A percentile compares a stretch with the other conserved stretches of the same genome.
These are phyloP conservation scores for Semnornis frantzii DNA, from an alignment of 2,113 vertebrate species.

Conservation along the genomic window DNA sequence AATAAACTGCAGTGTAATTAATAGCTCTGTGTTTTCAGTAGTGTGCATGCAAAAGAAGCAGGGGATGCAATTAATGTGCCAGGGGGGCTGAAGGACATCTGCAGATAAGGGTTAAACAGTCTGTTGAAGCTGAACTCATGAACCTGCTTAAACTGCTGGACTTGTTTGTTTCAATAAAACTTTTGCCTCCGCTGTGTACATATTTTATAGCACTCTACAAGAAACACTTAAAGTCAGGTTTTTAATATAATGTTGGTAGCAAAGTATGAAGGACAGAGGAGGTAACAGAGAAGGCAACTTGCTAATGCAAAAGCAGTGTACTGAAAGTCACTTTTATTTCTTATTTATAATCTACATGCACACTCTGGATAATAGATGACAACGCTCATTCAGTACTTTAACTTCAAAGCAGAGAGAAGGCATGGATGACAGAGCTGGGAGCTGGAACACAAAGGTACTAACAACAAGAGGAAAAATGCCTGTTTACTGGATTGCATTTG, in stretches of 20 bases:
- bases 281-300: conserved; percentile 67
- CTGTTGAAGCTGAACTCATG: conserved; percentile 78
- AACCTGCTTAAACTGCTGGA: conserved; percentile 75
- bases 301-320: conserved; percentile 90
- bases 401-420: conserved; percentile 77
- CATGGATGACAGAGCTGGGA: conserved; percentile 81
- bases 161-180: conserved; percentile 79
- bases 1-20: conserved; percentile 91
- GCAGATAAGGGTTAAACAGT: conserved; percentile 85
- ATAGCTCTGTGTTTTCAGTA: conserved; percentile 89
- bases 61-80: conserved; percentile 82
- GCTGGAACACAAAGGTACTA: conserved; percentile 77
- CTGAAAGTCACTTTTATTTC: conserved; percentile 86
- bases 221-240: conserved; percentile 56
- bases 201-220: conserved; percentile 48
- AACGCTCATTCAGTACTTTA: conserved; percentile 81
- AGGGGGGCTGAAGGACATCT: conserved; percentile 83
- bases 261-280: conserved; percentile 71
- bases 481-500: conserved; percentile 84
- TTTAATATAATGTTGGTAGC: conserved; percentile 67
- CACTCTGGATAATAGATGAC: conserved; percentile 83
- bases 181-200: conserved; percentile 55
- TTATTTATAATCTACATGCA: conserved; percentile 90
- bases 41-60: conserved; percentile 83
- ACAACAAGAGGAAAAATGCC: conserved; percentile 80